These are phyloP conservation scores for Diadumene lineata DNA, from an alignment of 92 coral and sea anemone species.

Conservation along the genomic window DNA sequence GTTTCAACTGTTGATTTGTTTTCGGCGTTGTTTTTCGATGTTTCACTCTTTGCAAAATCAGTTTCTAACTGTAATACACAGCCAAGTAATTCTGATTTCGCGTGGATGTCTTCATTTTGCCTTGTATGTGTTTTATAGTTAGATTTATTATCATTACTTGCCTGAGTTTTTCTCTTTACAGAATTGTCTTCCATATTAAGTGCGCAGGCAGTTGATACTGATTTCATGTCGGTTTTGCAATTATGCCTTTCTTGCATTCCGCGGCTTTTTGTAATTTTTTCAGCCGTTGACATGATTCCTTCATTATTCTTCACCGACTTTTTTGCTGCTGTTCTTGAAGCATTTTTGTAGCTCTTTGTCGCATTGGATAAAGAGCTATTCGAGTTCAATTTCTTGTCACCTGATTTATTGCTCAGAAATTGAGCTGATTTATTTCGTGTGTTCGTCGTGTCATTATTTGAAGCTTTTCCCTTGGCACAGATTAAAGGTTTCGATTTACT, in stretches of 20 bases:
- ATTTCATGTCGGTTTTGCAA: background rate
- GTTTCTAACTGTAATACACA: background rate
- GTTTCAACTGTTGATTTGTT: no score
- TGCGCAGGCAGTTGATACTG: background rate
- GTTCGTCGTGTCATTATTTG: background rate
- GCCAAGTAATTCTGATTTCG: background rate
- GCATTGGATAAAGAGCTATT: background rate
- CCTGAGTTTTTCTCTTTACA: no score
- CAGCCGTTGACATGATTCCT: background rate
- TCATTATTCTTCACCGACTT: background rate
- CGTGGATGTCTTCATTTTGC: background rate
- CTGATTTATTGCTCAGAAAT: background rate
- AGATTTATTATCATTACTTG: no score
- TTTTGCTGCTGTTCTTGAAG: background rate
- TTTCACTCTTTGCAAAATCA: no score
- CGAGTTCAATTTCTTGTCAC: background rate
- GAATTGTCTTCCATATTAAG: background rate
- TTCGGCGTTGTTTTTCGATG: background rate
- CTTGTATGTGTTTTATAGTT: no score
- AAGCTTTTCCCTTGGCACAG: background rate
- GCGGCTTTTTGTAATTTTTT: no score
- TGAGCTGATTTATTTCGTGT: background rate
- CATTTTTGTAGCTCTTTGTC: background rate
- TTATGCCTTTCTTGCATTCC: background rate
- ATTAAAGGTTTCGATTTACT: background rate